A percentile compares a stretch with the other conserved stretches of the same genome.
phyloP scores from a whole-genome alignment of 2,113 vertebrate species.

The Panurus biarmicus region DNA sequence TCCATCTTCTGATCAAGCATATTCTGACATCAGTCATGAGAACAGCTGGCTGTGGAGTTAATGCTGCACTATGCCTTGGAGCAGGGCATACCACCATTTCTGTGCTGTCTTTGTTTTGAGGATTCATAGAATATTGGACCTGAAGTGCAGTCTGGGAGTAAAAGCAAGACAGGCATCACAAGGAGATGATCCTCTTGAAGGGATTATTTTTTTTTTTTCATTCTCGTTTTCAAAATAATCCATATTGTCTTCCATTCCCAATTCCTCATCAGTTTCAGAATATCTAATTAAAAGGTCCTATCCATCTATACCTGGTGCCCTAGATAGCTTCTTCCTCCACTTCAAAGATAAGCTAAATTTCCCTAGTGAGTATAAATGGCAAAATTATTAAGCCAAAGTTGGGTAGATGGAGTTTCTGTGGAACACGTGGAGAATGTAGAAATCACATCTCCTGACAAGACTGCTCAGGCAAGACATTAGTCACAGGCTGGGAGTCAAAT shows the following conservation, averaged over 20 bases:
- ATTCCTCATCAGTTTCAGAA: background rate
- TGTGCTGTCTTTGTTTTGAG: background rate
- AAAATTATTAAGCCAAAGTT: background rate
- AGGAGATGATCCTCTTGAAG: background rate
- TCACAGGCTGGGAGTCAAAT: slow-evolving; percentile 32
- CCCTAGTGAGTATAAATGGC: background rate
- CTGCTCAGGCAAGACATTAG: slow-evolving; percentile 31
- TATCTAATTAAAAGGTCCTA: background rate
- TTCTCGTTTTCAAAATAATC: background rate
- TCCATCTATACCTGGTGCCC: background rate
- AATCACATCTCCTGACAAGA: slow-evolving; percentile 40
- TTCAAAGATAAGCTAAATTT: background rate
- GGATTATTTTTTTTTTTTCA: background rate
- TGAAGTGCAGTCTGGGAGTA: background rate
- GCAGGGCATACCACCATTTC: background rate
- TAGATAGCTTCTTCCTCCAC: background rate
- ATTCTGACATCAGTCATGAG: background rate
- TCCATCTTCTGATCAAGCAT: background rate
- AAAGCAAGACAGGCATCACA: background rate
- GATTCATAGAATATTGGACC: background rate
- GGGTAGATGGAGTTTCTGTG: background rate
- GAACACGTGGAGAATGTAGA: background rate
- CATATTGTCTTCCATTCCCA: background rate
- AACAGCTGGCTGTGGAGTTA: background rate
- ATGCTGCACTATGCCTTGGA: background rate